phyloP scores from a whole-genome alignment of 2,113 vertebrate species.

The Lepus timidus region DNA sequence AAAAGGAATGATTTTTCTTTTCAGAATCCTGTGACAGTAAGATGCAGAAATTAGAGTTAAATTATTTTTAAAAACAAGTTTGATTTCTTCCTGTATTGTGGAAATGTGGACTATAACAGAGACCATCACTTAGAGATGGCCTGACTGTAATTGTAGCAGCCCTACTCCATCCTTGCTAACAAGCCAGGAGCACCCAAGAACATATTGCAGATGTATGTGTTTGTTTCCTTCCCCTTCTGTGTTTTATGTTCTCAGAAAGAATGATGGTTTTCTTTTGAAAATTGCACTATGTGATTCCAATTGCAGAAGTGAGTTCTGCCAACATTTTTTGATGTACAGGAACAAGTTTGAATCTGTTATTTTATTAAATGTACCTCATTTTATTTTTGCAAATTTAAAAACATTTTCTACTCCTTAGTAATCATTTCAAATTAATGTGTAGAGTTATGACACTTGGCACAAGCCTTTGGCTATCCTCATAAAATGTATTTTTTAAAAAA shows the following conservation, averaged over 20 bases:
- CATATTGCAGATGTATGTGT: not conserved
- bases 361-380: slow-evolving; percentile 30
- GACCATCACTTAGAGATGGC: not conserved
- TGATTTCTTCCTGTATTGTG: slow-evolving; percentile 57
- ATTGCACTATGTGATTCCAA: slow-evolving; percentile 19
- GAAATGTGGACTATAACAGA: not conserved
- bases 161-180: not conserved
- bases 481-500: slow-evolving; percentile 49
- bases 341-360: slow-evolving; percentile 57
- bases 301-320: slow-evolving; percentile 53
- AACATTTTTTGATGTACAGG: not conserved
- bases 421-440: slow-evolving; percentile 33
- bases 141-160: not conserved
- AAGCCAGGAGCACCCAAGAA: not conserved
- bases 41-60: slow-evolving; percentile 27
- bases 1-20: not conserved
- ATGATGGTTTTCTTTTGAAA: slow-evolving; percentile 63
- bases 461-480: not conserved
- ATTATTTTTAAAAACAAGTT: slow-evolving; percentile 45
- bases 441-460: not conserved
- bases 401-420: slow-evolving; percentile 19
- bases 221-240: slow-evolving; percentile 36
- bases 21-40: not conserved
- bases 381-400: slow-evolving; percentile 31
- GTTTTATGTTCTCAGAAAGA: slow-evolving; percentile 59